Base-by-base conservation (phyloP, 2,797 vertebrate species). In the Delichon dasypus region DNA sequence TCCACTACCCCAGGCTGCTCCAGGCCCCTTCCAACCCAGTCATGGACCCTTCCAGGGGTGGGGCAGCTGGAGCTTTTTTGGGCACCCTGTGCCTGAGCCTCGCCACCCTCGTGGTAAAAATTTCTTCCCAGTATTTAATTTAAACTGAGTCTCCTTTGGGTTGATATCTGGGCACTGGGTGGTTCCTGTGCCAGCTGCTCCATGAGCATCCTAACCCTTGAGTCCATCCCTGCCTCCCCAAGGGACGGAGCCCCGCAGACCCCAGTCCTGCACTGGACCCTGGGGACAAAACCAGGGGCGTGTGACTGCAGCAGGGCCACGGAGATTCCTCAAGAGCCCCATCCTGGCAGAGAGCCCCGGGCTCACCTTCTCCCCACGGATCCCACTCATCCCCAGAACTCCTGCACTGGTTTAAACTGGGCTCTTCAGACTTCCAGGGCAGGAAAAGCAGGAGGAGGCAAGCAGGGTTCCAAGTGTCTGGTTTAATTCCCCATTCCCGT, bases 91-190 rank as follows among this genome's bases (percentile, higher is more conserved):
- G n/a, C 60, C 38, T 60, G 61, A 23, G 5, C 30, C 47, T 40
- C 4, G 1, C 25, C 7, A 19, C 5, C 25, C 8, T 21, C 5
- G 19, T 9, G 25, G 34, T 16, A 19, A 20, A n/a, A 30, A 1
- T 3, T 67, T 48, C 21, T 53, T 53, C 18, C 47, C 22, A 20
- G 6, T 42, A 32, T 48, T 53, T 48, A 13, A 32, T 32, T 40
- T 27, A 23, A 36, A 32, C 5, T 10, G 25, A 34, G 1, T 36
- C 29, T n/a, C 18, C 23, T 61, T 48, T 53, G 30, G 7, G 48
- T 54, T 0, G 0, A 7, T 61, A 5, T 34, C 26, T 14, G n/a
- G 29, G 30, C 12, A 9, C 30, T 0, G 1, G 2, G 5, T 10
- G 25, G 6, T 18, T 70, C 44, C n/a, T 62, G 42, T 62, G 40